Evolutionary conservation across 2,797 vertebrate genomes (phyloP).

Genomic region (Discoglossus pictus): DNA sequence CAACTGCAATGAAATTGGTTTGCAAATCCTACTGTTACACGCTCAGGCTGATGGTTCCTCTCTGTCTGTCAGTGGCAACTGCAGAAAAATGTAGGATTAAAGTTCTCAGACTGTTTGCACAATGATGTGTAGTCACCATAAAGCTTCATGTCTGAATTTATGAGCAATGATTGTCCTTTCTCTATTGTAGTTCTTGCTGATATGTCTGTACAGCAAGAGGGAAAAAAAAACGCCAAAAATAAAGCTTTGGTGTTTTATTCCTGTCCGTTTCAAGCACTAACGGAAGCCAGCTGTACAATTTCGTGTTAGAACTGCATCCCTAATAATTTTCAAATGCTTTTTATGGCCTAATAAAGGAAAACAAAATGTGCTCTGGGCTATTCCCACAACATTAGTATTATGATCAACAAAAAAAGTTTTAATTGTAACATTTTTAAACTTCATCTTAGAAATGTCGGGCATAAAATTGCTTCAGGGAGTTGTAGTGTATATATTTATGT

Average conservation of each 20-base stretch:
- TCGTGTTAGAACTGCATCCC: too few relatives aligned
- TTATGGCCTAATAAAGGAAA: too few relatives aligned
- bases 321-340: too few relatives aligned
- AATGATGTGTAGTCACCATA: neutral
- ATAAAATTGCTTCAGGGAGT: too few relatives aligned
- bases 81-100: constrained; percentile 34
- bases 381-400: too few relatives aligned
- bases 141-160: constrained; percentile 24
- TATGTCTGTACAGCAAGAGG: neutral
- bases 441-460: too few relatives aligned
- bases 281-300: too few relatives aligned
- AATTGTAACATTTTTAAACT: too few relatives aligned
- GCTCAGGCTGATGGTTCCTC: constrained; percentile 31
- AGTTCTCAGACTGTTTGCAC: constrained; percentile 30
- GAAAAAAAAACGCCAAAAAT: neutral
- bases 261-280: too few relatives aligned
- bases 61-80: constrained; percentile 35
- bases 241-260: neutral
- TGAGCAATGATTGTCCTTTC: neutral
- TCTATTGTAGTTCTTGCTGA: constrained; percentile 1
- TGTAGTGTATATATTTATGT: too few relatives aligned
- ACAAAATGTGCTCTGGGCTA: too few relatives aligned
- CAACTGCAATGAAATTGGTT: constrained; percentile 5
- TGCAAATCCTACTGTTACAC: constrained; percentile 35
- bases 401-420: too few relatives aligned